Percentiles rank a stretch among this genome's conserved stretches.
Conservation (phyloP, 1,140 invertebrate genomes). For the Hirudo medicinalis region DNA sequence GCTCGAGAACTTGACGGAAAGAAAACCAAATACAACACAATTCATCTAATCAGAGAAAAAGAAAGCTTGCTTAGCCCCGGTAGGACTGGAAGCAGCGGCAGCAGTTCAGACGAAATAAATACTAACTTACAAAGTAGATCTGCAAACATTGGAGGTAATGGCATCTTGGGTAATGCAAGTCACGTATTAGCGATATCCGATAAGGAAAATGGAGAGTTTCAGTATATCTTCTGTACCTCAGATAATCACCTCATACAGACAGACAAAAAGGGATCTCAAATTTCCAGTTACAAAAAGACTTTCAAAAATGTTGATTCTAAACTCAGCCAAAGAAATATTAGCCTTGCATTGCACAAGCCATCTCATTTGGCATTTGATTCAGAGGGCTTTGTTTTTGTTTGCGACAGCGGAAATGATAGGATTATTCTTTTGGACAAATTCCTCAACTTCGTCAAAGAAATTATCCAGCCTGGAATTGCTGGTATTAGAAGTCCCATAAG, state of each 20-base stretch:
- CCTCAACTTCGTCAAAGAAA: background rate
- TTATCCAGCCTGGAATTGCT: background rate
- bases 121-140: background rate
- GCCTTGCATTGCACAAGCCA: background rate
- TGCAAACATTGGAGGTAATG: background rate
- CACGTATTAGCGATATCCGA: background rate
- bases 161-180: background rate
- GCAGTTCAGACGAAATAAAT: too few species aligned
- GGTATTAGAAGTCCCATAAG: background rate
- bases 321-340: background rate
- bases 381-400: conserved; percentile 4
- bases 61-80: too few species aligned
- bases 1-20: too few species aligned
- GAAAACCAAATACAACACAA: too few species aligned
- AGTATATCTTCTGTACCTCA: background rate
- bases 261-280: background rate
- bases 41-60: too few species aligned
- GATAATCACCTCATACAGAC: background rate
- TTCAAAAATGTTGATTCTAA: background rate
- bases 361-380: background rate
- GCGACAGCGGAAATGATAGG: conserved; percentile 5
- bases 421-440: conserved; percentile 4
- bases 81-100: too few species aligned
- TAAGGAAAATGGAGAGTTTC: background rate
- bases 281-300: background rate